phyloP scores from a whole-genome alignment of 2,797 vertebrate species.

The Lacerta agilis region DNA sequence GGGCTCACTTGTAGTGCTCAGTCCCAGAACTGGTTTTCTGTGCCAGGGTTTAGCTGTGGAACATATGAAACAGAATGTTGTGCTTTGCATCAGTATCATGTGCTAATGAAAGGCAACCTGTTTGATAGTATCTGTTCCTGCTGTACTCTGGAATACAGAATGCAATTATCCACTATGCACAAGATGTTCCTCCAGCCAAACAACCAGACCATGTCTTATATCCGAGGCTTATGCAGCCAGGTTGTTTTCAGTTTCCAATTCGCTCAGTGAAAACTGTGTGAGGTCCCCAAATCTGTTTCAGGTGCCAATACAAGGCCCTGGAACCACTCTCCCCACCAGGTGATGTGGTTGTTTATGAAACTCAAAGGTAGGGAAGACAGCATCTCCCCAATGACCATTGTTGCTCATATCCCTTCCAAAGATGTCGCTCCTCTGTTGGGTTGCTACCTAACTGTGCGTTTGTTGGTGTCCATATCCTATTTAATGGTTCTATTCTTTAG shows the following conservation, averaged over 20 bases:
- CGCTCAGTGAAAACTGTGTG: not conserved
- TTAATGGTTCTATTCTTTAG: not conserved
- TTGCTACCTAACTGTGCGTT: not conserved
- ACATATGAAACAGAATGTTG: not conserved
- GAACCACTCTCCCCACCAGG: not conserved
- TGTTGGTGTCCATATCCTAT: not conserved
- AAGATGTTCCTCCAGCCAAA: not conserved
- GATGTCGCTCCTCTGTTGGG: not conserved
- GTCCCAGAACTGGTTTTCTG: not conserved
- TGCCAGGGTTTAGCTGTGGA: not conserved
- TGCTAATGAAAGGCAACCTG: not conserved
- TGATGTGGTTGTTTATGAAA: not conserved
- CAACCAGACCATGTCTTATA: not conserved
- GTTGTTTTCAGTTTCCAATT: not conserved
- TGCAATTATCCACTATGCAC: not conserved
- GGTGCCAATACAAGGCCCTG: not conserved
- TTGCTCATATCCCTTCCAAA: not conserved
- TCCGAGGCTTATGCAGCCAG: not conserved
- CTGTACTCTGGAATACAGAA: not conserved
- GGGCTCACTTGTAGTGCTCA: not conserved
- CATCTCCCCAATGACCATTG: not conserved
- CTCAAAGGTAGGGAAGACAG: not conserved
- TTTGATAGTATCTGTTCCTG: not conserved
- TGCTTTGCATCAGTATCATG: not conserved
- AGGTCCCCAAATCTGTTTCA: not conserved